Evolutionary conservation across 2,113 vertebrate genomes (phyloP), one percentile per base, ranked within the genome.

Genomic region (Phrynocephalus versicolor): DNA sequence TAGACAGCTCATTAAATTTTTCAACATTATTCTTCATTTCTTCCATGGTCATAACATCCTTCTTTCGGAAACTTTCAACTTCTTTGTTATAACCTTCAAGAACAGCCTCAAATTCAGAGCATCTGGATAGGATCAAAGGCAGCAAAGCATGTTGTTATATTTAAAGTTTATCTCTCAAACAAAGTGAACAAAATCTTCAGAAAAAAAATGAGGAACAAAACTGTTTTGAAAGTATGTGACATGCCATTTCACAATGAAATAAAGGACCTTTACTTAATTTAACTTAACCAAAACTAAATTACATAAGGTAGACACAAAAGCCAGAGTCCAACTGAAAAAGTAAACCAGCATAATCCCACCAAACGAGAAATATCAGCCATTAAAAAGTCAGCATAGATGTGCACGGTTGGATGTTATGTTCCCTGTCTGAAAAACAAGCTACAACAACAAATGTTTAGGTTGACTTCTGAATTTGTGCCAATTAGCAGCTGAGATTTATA

Each of bases 1-100:
- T 92, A 27, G 95, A 96, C 83, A 99, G 91, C 60, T 96, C 93
- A 15, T 83, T 83, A 45, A 98, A 96, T 83, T 94, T 97, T 89
- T 94, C 94, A 67, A 97, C 95, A 0, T 97, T 98, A 73, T 94
- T 96, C 90, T 96, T 98, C 91, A 97, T 96, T 93, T 98, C 97
- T 35, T 97, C 97, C 1, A 86, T 6, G 0, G 92, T 95, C 89
- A 97, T 96, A 6, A 95, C 69, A 62, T 97, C 96, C 1, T 95
- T 96, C 88, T 94, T 98, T 89, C 95, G 97, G 93, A 97, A 99
- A 60, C 90, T 87, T 74, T 97, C 96, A 18, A 98, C 89, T 73
- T 98, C 96, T 83, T 95, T 97, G 33, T 90, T 79, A 76, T 97
- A 92, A 57, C 13, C 33, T 86, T 96, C 91, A 39, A 99, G 95